Evolutionary conservation across 2,888 invertebrate genomes (phyloP).

Genomic region (Chymomyza fuscimana): DNA sequence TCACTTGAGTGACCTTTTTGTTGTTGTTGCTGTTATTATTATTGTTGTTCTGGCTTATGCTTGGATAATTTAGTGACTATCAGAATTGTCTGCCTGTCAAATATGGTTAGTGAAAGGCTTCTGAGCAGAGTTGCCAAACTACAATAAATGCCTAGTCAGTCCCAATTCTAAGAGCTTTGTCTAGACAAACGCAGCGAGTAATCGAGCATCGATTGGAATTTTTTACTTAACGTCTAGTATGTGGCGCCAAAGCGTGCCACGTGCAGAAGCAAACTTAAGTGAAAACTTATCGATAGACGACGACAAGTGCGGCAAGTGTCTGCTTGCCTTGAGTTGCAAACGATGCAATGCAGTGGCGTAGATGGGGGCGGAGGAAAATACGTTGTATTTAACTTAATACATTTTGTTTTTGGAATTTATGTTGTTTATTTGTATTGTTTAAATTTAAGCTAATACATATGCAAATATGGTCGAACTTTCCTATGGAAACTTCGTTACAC

Average conservation of each 20-base stretch:
- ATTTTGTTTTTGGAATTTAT: no score
- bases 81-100: neutral
- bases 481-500: no score
- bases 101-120: neutral
- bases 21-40: constrained; percentile 5
- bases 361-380: no score
- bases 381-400: no score
- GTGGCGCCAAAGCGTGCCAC: neutral
- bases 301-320: neutral
- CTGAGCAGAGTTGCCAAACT: neutral
- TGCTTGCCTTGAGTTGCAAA: neutral
- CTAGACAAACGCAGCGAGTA: neutral
- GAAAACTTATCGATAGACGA: neutral
- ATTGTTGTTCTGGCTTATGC: constrained; percentile 7
- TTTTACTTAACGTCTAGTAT: neutral
- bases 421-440: no score
- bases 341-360: neutral
- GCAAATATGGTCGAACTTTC: no score
- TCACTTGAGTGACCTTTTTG: neutral
- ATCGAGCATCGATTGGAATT: neutral
- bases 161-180: neutral
- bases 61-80: constrained; percentile 27
- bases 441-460: no score
- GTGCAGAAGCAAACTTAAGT: neutral
- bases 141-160: neutral